phyloP scores from a whole-genome alignment of 2,113 vertebrate genomes.

The Perca schrenkii region DNA sequence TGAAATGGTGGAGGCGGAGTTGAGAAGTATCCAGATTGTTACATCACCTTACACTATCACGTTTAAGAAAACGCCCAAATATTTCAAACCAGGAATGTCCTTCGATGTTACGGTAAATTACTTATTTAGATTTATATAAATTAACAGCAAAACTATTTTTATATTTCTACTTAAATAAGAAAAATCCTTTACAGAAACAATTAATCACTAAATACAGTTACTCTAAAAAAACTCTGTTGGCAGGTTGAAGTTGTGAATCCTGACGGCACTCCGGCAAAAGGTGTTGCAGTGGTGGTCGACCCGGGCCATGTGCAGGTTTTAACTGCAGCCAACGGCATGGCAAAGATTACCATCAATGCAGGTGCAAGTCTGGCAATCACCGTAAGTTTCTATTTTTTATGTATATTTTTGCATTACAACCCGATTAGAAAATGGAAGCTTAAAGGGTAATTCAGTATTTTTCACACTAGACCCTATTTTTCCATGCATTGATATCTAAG shows the following conservation, averaged over 20 bases:
- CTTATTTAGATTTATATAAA: background rate
- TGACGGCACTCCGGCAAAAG: constrained; percentile 80
- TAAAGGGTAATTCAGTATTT: too few relatives aligned
- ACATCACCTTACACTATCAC: constrained; percentile 89
- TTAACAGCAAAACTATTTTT: background rate
- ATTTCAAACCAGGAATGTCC: constrained; percentile 92
- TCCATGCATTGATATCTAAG: too few relatives aligned
- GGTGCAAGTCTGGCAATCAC: background rate
- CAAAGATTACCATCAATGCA: constrained; percentile 80
- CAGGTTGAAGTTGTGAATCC: constrained; percentile 85
- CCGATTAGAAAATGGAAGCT: too few relatives aligned
- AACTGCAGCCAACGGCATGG: constrained; percentile 74
- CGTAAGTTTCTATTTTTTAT: constrained; percentile 61
- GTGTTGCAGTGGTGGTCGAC: constrained; percentile 57
- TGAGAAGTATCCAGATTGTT: constrained; percentile 86
- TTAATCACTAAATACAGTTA: background rate
- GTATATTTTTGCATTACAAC: too few relatives aligned
- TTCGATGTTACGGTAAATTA: constrained; percentile 88
- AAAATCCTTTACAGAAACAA: background rate
- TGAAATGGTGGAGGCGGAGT: constrained; percentile 91
- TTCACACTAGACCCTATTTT: too few relatives aligned
- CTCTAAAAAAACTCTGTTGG: background rate
- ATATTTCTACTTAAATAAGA: background rate
- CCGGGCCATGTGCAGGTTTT: background rate
- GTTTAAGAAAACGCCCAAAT: constrained; percentile 90